phyloP scores from a whole-genome alignment of 2,113 vertebrate species.

The Gobiocypris rarus region DNA sequence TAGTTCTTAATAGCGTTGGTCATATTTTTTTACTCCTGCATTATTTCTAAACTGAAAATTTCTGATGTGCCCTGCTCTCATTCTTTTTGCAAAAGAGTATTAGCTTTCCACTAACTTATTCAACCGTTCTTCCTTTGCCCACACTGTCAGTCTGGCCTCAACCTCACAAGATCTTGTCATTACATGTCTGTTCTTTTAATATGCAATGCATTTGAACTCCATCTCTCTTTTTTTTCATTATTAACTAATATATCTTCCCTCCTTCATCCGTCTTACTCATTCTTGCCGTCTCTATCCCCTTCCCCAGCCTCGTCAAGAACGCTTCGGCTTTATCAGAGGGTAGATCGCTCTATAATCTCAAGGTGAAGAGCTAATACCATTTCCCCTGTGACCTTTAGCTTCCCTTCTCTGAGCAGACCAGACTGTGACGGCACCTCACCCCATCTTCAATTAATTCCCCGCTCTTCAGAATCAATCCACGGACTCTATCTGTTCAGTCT shows the following conservation, averaged over 20 bases:
- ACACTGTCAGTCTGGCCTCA: not conserved
- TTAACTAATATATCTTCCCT: slow-evolving; percentile 20
- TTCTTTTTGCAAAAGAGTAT: not conserved
- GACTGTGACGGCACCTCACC: slow-evolving; percentile 17
- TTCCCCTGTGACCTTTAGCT: slow-evolving; percentile 44
- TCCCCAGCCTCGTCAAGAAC: slow-evolving; percentile 5
- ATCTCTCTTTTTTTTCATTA: slow-evolving; percentile 23
- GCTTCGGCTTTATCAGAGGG: slow-evolving; percentile 30
- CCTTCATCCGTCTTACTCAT: slow-evolving; percentile 9
- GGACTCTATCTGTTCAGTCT: slow-evolving; percentile 31
- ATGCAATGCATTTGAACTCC: not conserved
- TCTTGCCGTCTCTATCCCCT: slow-evolving; percentile 33
- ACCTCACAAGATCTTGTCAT: not conserved
- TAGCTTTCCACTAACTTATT: slow-evolving; percentile 8
- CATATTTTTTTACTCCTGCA: slow-evolving; percentile 12
- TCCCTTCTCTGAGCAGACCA: slow-evolving; percentile 16
- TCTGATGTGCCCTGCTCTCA: not conserved
- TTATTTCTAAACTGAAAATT: slow-evolving; percentile 1
- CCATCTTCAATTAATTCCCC: slow-evolving; percentile 47
- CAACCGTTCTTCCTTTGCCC: slow-evolving; percentile 6
- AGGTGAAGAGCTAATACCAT: slow-evolving; percentile 47
- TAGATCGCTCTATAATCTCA: slow-evolving; percentile 50
- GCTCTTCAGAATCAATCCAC: slow-evolving; percentile 48
- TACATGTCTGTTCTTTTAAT: slow-evolving; percentile 22
- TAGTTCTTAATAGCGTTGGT: not conserved